These are phyloP conservation scores for Taurulus bubalis DNA, from an alignment of 2,113 vertebrate species.

Conservation along the genomic window DNA sequence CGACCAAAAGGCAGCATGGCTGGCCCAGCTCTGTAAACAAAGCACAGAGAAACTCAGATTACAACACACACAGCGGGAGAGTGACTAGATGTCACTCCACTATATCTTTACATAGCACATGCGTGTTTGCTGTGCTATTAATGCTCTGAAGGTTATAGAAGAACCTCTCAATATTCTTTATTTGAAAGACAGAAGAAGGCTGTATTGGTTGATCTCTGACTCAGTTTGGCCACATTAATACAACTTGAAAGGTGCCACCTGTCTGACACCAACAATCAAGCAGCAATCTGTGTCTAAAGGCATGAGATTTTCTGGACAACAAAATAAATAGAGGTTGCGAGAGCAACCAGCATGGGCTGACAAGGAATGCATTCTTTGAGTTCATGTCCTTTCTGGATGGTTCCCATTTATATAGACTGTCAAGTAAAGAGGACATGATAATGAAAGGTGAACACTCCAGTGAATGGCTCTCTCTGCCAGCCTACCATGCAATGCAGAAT, in stretches of 20 bases:
- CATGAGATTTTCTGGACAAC: slow-evolving; percentile 52
- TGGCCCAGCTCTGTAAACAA: too few relatives aligned
- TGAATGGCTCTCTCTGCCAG: slow-evolving; percentile 62
- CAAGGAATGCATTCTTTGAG: slow-evolving; percentile 74
- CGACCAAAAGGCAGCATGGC: background rate
- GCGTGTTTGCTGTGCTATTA: background rate
- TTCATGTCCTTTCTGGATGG: slow-evolving; percentile 74
- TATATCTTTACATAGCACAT: background rate
- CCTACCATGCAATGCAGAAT: slow-evolving; percentile 46
- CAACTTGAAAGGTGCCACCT: slow-evolving; percentile 28
- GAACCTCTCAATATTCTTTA: slow-evolving; percentile 2
- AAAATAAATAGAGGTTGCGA: slow-evolving; percentile 71
- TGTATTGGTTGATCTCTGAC: slow-evolving; percentile 6
- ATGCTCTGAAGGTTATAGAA: background rate
- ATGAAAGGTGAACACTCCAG: slow-evolving; percentile 79
- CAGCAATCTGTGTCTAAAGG: slow-evolving; percentile 47
- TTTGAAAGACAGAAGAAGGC: background rate
- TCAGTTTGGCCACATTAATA: slow-evolving; percentile 24
- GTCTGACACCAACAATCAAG: slow-evolving; percentile 46
- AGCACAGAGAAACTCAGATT: too few relatives aligned
- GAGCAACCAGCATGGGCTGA: slow-evolving; percentile 64
- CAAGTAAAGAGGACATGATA: slow-evolving; percentile 73
- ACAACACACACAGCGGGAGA: background rate
- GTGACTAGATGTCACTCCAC: background rate
- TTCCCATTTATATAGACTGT: slow-evolving; percentile 80